Base-by-base conservation (phyloP, 2,888 invertebrate species). In the Leptothorax acervorum region DNA sequence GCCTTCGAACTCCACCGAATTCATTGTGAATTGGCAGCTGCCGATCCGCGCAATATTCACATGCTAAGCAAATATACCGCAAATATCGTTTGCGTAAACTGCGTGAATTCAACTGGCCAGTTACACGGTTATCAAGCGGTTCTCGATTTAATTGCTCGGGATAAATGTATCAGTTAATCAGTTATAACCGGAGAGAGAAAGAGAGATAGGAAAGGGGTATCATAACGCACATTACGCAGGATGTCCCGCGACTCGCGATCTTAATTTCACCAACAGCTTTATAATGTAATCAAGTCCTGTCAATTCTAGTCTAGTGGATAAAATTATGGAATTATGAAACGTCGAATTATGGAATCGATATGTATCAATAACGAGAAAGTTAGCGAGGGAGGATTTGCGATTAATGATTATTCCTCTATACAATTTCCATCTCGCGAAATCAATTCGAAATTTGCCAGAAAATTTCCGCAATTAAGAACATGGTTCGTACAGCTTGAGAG, bases 21-120 rank as follows among this genome's bases (percentile, higher is more conserved):
- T 68, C 2, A 53, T 68, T 31, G 68, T 31, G 68, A 8, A 35
- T 31, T 39, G 48, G 28, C 28, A 31, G 9, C 23, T 68, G 39
- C 11, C 31, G 28, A 42, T 55, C 18, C 28, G 68, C 53, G n/a
- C 42, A 68, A 42, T 70, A 70, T 78, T 28, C 55, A 70, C 31
- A 55, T 31, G n/a, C 39, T 78, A 78, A 78, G 71, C 70, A 78
- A 78, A 78, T 53, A 78, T 78, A n/a, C 28, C 71, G 11, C 55
- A 70, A 70, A 78, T 70, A 70, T 31, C 70, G 42, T 53, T 78
- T 31, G 42, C n/a, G 51, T 76, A 76, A 74, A 66, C 68, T 35
- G 68, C 39, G 15, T 28, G 39, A 53, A 39, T 48, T 48, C 12
- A 63, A 78, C 55, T 53, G 55, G 15, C 4, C 39, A 39, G 53